phyloP scores from a whole-genome alignment of 2,888 invertebrate species.

The Melitaea athalia region DNA sequence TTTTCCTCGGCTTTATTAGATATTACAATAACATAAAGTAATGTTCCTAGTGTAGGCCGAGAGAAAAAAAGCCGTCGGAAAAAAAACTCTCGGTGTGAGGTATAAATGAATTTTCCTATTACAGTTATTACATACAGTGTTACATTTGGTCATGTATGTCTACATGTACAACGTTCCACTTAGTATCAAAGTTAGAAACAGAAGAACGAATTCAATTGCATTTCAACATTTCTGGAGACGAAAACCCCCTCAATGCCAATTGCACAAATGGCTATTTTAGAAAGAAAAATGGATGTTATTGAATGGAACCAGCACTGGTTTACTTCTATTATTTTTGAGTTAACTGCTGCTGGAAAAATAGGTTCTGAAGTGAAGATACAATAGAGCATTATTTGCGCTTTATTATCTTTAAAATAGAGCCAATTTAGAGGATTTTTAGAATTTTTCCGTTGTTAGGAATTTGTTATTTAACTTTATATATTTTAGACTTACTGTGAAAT shows the following conservation, averaged over 20 bases:
- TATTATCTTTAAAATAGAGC: neutral
- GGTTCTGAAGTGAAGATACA: neutral
- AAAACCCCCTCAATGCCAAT: slow-evolving; percentile 18
- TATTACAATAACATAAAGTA: no score
- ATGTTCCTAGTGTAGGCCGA: no score
- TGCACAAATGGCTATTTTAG: slow-evolving; percentile 5
- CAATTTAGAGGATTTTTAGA: neutral
- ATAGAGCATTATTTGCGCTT: neutral
- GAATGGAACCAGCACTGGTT: neutral
- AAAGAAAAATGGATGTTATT: slow-evolving; percentile 21
- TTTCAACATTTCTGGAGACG: slow-evolving; percentile 11
- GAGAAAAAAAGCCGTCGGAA: no score
- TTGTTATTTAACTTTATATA: no score
- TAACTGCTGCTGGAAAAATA: neutral
- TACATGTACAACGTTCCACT: neutral
- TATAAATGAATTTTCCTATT: no score
- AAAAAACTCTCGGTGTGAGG: no score
- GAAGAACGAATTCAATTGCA: slow-evolving; percentile 17
- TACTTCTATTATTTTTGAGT: slow-evolving; percentile 1
- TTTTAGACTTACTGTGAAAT: no score
- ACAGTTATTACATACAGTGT: no score
- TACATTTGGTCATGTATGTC: neutral
- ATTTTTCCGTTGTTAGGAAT: neutral
- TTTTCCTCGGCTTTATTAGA: no score
- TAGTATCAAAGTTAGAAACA: slow-evolving; percentile 13